These are phyloP conservation scores for Platalea minor DNA, from an alignment of 2,797 vertebrate genomes.

Conservation along the genomic window DNA sequence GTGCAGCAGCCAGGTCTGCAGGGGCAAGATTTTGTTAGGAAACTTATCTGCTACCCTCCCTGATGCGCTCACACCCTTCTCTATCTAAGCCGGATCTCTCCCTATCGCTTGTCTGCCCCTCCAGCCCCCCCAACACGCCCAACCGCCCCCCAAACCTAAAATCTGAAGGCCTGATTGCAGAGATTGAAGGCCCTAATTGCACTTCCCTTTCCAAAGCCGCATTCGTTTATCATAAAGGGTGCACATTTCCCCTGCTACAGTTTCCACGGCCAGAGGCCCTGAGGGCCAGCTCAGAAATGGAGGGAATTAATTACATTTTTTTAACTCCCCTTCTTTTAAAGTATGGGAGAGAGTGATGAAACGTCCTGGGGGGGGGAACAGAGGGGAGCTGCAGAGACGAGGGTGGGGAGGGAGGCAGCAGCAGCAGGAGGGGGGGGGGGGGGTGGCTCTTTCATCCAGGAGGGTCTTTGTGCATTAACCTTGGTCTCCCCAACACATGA, in stretches of 20 bases:
- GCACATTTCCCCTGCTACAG: slow-evolving; percentile 93
- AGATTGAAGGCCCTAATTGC: slow-evolving; percentile 70
- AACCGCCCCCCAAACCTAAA: background rate
- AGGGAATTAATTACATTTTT: slow-evolving; percentile 99
- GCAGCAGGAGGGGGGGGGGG: background rate
- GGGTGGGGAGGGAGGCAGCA: slow-evolving; percentile 15
- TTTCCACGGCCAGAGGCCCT: slow-evolving; percentile 84
- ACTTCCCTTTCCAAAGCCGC: slow-evolving; percentile 69
- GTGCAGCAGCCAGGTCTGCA: background rate
- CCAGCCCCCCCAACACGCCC: background rate
- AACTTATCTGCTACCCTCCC: background rate
- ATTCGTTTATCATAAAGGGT: slow-evolving; percentile 97
- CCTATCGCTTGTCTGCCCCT: background rate
- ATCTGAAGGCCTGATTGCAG: slow-evolving; percentile 17
- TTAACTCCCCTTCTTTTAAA: slow-evolving; percentile 90
- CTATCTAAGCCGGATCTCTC: background rate
- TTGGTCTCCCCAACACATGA: background rate
- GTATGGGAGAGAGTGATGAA: slow-evolving; percentile 72
- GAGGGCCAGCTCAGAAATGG: slow-evolving; percentile 92
- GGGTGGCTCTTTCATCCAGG: background rate
- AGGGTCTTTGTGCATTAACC: slow-evolving; percentile 44
- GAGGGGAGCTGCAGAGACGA: slow-evolving; percentile 26
- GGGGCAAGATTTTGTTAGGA: background rate
- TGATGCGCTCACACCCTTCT: background rate
- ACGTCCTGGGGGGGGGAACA: slow-evolving; percentile 41